These are phyloP conservation scores for Adrianichthys oophorus DNA, from an alignment of 2,797 vertebrate genomes.

Conservation along the genomic window DNA sequence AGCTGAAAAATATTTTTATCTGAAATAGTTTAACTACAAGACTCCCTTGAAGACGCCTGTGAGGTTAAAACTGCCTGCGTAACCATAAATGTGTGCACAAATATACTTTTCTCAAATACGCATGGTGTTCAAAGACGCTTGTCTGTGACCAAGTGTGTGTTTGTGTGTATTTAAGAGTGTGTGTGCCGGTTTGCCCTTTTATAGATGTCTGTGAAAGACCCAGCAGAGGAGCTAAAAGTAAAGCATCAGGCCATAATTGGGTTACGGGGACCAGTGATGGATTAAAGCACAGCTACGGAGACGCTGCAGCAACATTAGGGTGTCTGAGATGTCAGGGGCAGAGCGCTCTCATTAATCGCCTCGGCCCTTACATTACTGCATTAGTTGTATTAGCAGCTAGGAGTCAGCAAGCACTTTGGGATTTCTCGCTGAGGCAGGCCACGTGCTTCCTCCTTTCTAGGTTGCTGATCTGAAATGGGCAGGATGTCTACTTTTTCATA, in stretches of 20 bases:
- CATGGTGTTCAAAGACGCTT: slow-evolving; percentile 15
- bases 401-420: slow-evolving; percentile 76
- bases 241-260: slow-evolving; percentile 82
- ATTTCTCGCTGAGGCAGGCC: slow-evolving; percentile 70
- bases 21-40: slow-evolving; percentile 5
- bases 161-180: slow-evolving; percentile 26
- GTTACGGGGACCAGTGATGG: slow-evolving; percentile 81
- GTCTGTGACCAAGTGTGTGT: slow-evolving; percentile 17
- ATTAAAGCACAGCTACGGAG: slow-evolving; percentile 80
- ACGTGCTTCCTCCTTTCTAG: slow-evolving; percentile 51
- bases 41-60: not conserved
- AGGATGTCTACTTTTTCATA: slow-evolving; percentile 15
- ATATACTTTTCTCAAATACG: slow-evolving; percentile 33
- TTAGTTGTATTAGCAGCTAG: slow-evolving; percentile 86
- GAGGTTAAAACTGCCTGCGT: not conserved
- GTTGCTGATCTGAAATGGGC: slow-evolving; percentile 36
- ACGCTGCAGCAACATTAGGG: slow-evolving; percentile 82
- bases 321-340: slow-evolving; percentile 83
- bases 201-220: slow-evolving; percentile 75
- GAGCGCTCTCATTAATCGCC: slow-evolving; percentile 83
- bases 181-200: slow-evolving; percentile 67
- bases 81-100: slow-evolving; percentile 10
- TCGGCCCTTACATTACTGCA: slow-evolving; percentile 81
- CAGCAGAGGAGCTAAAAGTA: slow-evolving; percentile 76
- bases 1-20: not conserved